Percentiles rank a stretch among this genome's conserved stretches.
Conservation (phyloP, 2,113 vertebrate species). For the Cynocephalus volans region DNA sequence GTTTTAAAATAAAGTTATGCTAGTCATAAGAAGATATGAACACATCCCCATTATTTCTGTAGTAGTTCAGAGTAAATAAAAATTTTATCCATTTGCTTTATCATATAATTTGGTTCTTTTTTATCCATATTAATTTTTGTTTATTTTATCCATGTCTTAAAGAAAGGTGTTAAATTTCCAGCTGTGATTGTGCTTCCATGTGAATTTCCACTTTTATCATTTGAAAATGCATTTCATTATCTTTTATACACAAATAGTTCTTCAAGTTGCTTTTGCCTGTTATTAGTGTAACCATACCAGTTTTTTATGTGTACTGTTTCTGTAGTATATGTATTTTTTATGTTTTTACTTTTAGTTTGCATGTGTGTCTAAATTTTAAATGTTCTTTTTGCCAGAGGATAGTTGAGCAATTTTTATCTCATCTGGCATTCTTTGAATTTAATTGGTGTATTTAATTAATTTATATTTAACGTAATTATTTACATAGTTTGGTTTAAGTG, state of each 20-base stretch:
- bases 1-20: background rate
- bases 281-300: no score
- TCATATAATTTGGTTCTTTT: background rate
- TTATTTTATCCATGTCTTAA: background rate
- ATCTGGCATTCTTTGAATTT: background rate
- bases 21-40: background rate
- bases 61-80: background rate
- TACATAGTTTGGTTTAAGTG: background rate
- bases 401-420: background rate
- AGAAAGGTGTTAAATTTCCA: background rate
- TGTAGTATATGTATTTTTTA: background rate
- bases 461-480: background rate
- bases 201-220: background rate
- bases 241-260: background rate
- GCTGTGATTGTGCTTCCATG: background rate
- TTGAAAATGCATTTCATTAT: background rate
- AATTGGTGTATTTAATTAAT: background rate
- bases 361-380: background rate
- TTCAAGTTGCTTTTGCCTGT: background rate
- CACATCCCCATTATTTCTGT: background rate
- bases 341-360: background rate
- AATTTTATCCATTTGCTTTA: background rate
- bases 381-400: background rate
- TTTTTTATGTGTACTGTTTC: background rate
- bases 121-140: background rate